These are phyloP conservation scores for Apomyelois bistriatella DNA, from an alignment of 2,888 invertebrate species.

Conservation along the genomic window DNA sequence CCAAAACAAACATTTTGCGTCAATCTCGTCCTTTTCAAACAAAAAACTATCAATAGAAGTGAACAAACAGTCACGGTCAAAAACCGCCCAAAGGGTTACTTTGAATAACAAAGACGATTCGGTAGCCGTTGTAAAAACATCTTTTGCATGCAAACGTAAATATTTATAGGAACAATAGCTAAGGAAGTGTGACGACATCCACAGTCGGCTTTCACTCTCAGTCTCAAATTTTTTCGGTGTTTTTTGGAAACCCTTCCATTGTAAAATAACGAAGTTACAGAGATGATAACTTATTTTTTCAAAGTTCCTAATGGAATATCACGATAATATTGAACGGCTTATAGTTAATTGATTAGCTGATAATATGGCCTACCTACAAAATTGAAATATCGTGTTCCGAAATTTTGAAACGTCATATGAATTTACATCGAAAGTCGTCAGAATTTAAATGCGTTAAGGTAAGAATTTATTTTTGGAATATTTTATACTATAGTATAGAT, in stretches of 20 bases:
- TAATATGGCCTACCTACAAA: no score
- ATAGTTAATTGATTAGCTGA: no score
- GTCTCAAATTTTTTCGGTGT: conserved; percentile 40
- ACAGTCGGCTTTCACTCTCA: conserved; percentile 75
- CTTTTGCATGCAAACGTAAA: conserved; percentile 76
- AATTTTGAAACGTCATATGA: no score
- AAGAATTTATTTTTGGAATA: no score
- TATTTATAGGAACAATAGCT: conserved; percentile 67
- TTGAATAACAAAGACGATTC: conserved; percentile 70
- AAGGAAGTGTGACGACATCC: conserved; percentile 59
- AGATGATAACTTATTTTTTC: background rate
- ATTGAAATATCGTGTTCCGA: no score
- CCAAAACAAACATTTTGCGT: background rate
- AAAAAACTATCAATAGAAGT: conserved; percentile 38
- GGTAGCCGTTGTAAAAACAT: conserved; percentile 69
- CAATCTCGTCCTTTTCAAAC: background rate
- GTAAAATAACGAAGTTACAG: background rate
- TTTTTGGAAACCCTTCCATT: conserved; percentile 55
- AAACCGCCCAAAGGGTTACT: conserved; percentile 68
- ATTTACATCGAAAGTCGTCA: no score
- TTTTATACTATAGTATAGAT: no score
- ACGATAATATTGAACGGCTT: no score
- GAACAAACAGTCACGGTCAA: conserved; percentile 51
- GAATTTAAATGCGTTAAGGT: no score
- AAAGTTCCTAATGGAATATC: no score